A percentile compares a stretch with the other conserved stretches of the same genome.
phyloP scores from a whole-genome alignment of 2,113 vertebrate genomes.

The Lipophrys pholis region DNA sequence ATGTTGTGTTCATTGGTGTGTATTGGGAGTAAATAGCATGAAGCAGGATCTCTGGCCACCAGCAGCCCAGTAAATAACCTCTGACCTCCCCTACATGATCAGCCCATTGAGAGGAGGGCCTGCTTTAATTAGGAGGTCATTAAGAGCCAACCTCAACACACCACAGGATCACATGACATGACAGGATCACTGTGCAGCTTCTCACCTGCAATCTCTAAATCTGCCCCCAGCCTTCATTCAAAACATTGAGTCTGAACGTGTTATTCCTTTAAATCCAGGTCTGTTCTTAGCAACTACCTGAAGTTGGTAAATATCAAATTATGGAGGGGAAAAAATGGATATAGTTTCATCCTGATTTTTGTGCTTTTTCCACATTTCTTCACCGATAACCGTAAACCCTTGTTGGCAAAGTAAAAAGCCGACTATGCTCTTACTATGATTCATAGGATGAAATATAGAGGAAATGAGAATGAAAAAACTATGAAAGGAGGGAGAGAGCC shows the following conservation, averaged over 20 bases:
- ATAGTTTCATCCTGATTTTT: not conserved
- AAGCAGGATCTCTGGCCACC: slow-evolving; percentile 73
- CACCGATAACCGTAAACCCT: too few species aligned
- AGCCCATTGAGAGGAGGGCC: slow-evolving; percentile 75
- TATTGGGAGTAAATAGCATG: slow-evolving; percentile 69
- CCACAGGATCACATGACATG: slow-evolving; percentile 59
- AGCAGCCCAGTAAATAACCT: slow-evolving; percentile 79
- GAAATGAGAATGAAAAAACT: slow-evolving; percentile 47
- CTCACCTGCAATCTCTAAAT: slow-evolving; percentile 54
- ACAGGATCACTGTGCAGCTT: slow-evolving; percentile 43
- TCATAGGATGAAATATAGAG: slow-evolving; percentile 57
- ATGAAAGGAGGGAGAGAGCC: slow-evolving; percentile 42
- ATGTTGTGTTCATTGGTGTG: slow-evolving; percentile 38
- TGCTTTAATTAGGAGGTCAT: slow-evolving; percentile 82
- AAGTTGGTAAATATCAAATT: not conserved
- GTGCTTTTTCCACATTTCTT: not conserved
- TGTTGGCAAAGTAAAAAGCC: slow-evolving; percentile 9
- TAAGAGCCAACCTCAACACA: slow-evolving; percentile 72
- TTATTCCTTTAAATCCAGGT: not conserved
- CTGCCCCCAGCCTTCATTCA: not conserved
- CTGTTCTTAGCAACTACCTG: not conserved
- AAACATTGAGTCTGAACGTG: not conserved
- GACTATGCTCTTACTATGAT: slow-evolving; percentile 30
- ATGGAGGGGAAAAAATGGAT: not conserved
- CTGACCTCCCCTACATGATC: slow-evolving; percentile 79